Base-by-base conservation (phyloP, 2,113 vertebrate species). In the Melanostigma gelatinosum region DNA sequence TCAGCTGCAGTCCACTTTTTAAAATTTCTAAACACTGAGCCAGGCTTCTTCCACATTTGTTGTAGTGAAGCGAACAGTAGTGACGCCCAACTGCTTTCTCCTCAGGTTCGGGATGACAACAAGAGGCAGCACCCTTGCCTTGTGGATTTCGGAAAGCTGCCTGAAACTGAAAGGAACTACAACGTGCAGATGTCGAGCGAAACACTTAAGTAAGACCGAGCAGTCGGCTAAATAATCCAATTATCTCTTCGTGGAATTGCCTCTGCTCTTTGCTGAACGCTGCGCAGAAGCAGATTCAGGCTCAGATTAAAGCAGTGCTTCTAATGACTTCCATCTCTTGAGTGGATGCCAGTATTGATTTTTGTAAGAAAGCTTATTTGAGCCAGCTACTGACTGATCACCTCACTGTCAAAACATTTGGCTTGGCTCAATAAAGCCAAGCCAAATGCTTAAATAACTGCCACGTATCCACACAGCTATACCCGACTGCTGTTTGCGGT, bases 101-200 rank as follows among this genome's bases (percentile, higher is more conserved):
- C 88, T 36, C 91, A 99, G 98, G 91, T 97, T 83, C 96, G 98
- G 15, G 98, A 99, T 93, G 98, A 99, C 93, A 99, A 99, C 93
- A 99, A 99, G 94, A 96, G 97, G 66, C 97, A 99, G 91, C 98
- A 99, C 89, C 98, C 98, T 72, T 99, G 98, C 91, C 96, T 99
- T 27, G 98, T 99, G 83, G 97, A 99, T 92, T 99, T 99, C 85
- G 89, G 95, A 78, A 99, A 98, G 89, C 91, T 99, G 81, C 98
- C 98, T 72, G 98, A 99, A 95, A 98, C 97, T 11, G 98, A 99
- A 94, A 97, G 97, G 92, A 99, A 98, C 93, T 99, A 99, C 88
- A 99, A 99, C 91, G 87, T 99, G 50, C 98, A 99, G 90, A 99
- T 99, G 98, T 99, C 98, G 80, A 96, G 97, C 13, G 98, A 99